Evolutionary conservation across 1,140 invertebrate species (phyloP), one percentile per base, ranked within the genome.

Genomic region (Zaprionus inermis): DNA sequence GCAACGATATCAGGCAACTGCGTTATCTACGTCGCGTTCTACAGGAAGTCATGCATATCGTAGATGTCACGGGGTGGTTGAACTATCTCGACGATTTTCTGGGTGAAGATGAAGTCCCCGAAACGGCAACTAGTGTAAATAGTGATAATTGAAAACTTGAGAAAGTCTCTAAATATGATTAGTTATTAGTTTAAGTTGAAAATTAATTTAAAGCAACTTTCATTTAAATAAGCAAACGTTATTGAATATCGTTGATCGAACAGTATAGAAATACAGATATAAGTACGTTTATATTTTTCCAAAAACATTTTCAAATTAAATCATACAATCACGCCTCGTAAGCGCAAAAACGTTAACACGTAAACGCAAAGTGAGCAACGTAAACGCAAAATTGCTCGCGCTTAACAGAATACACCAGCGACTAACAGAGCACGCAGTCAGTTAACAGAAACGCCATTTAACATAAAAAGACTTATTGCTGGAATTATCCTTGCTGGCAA

Each of bases 401-500:
- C 12, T 38, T 34, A 52, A 70, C 49, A 54, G 20, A 16, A 9
- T 20, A 34, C 64, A 34, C 57, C 57, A 22, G 20, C 36, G 7
- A 3, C 64, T 70, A 70, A 56, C 68, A 70, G 68, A 3, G 32
- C 12, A 0, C 24, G 24, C 24, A 28, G 24, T 28, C 24, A 28
- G 24, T 28, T 28, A 28, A 28, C 24, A 28, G 24, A 0, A 28
- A 28, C 3, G 24, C 24, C 20, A 51, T 32, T 68, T 70, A 70
- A 70, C 61, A 72, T 38, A 38, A n/a, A 24, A 11, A 11, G 20
- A 65, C 41, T 28, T 18, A 60, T 44, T 69, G 65, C 46, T 79
- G 79, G 79, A 81, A 81, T 81, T 73, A 84, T 84, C 81, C 81
- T 84, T 74, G 44, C 76, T 76, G 68, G 22, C 32, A 60, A 64